Percentiles rank a stretch among this genome's conserved stretches.
phyloP scores from a whole-genome alignment of 2,888 invertebrate genomes.

The Ophion ellenae region DNA sequence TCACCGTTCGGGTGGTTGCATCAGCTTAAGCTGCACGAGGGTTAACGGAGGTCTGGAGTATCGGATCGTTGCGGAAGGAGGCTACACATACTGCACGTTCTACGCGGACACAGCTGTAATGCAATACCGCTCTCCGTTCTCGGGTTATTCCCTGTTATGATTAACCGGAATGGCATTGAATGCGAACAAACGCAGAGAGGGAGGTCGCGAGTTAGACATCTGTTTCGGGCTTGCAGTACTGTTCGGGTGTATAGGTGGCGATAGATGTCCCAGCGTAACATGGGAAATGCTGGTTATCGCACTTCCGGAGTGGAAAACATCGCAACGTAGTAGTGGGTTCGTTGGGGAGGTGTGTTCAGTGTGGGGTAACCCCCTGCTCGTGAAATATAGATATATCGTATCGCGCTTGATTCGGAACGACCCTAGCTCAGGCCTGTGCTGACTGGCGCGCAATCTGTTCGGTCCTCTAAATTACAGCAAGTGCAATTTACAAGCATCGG shows the following conservation, averaged over 20 bases:
- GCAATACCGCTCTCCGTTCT: slow-evolving; percentile 60
- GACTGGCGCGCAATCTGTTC: slow-evolving; percentile 75
- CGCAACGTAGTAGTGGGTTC: slow-evolving; percentile 10
- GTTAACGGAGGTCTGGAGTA: slow-evolving; percentile 4
- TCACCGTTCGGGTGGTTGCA: slow-evolving; percentile 14
- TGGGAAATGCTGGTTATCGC: slow-evolving; percentile 62
- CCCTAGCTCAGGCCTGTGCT: slow-evolving; percentile 68
- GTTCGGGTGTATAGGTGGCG: slow-evolving; percentile 38
- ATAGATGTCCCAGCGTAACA: slow-evolving; percentile 45
- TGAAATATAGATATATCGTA: slow-evolving; percentile 35
- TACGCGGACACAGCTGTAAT: slow-evolving; percentile 60
- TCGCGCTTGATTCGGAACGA: slow-evolving; percentile 32
- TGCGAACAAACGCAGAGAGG: slow-evolving; percentile 23
- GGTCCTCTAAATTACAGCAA: slow-evolving; percentile 76
- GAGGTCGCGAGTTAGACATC: neutral
- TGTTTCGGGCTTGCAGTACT: neutral
- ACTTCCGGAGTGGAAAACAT: slow-evolving; percentile 41
- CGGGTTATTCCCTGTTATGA: slow-evolving; percentile 72
- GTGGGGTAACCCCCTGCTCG: neutral
- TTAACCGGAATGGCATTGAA: slow-evolving; percentile 71
- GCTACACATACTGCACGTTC: neutral
- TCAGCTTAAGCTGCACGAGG: slow-evolving; percentile 13
- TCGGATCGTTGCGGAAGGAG: slow-evolving; percentile 6
- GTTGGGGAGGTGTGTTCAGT: slow-evolving; percentile 18
- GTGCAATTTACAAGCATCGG: slow-evolving; percentile 78